Evolutionary conservation across 2,797 vertebrate genomes (phyloP).

Genomic region (Sebastes vulpes): DNA sequence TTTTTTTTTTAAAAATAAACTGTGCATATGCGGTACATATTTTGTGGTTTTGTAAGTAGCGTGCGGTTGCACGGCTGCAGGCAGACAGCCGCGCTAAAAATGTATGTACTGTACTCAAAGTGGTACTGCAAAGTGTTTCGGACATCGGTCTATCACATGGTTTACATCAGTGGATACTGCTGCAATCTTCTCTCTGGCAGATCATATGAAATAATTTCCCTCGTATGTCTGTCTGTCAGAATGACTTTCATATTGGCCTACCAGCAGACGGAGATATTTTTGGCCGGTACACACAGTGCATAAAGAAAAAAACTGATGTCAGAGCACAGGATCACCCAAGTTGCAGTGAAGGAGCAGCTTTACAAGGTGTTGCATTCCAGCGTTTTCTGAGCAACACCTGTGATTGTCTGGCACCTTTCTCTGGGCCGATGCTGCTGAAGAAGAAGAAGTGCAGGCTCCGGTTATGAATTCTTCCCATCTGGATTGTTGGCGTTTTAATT

Average conservation of each 20-base stretch:
- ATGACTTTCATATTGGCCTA: conserved; percentile 1
- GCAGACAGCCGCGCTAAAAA: conserved; percentile 7
- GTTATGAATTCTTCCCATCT: conserved; percentile 7
- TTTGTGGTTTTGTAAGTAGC: conserved; percentile 37
- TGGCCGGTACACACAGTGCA: background rate
- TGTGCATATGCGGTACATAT: conserved; percentile 32
- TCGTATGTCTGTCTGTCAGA: conserved; percentile 21
- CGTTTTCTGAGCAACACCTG: conserved; percentile 26
- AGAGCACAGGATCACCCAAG: conserved; percentile 5
- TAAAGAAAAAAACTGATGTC: background rate
- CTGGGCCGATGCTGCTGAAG: background rate
- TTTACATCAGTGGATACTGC: conserved; percentile 5
- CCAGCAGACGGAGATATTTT: background rate
- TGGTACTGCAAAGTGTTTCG: conserved; percentile 19
- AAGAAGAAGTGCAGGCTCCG: background rate
- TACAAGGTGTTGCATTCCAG: conserved; percentile 20
- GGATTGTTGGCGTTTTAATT: background rate
- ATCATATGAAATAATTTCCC: conserved; percentile 25
- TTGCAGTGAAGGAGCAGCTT: conserved; percentile 10
- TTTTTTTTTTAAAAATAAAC: conserved; percentile 1
- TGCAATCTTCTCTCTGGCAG: conserved; percentile 14
- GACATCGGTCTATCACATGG: conserved; percentile 15
- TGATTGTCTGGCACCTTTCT: background rate
- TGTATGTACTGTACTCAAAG: background rate
- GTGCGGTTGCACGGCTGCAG: background rate